Evolutionary conservation across 2,888 invertebrate genomes (phyloP), one percentile per base, ranked within the genome.

Genomic region (Orgyia antiqua): DNA sequence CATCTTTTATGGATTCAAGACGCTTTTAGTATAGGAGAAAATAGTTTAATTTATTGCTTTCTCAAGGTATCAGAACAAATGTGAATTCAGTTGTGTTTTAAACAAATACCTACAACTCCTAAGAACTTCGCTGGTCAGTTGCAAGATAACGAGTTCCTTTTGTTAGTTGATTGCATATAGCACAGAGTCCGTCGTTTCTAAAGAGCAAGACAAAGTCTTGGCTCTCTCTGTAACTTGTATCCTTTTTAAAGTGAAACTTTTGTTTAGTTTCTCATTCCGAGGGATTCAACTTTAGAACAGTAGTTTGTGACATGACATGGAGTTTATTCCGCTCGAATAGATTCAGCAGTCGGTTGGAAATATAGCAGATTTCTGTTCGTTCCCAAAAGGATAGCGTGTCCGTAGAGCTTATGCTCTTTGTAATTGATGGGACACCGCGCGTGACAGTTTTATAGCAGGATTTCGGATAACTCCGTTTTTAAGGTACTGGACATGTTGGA

Each of bases 401-500:
- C 42, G 34, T 39, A 24, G 36, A 38, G 46, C 48, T 53, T 51
- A 53, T 43, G 42, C 36, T 44, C 41, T 37, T 37, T 40, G 48
- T 53, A 48, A 53, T 53, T 48, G 45, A 53, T 48, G 53, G 50
- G 39, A 12, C 45, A 41, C 26, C 20, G 31, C 28, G 28, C 29
- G 34, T 32, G 53, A 49, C 46, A 53, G 34, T 45, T 53, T 53
- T 53, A 53, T 53, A 39, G 44, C 37, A 24, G 31, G 48, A 39
- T 33, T 44, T 45, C 36, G 42, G 37, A 41, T 46, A 41, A 27
- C 42, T 45, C 35, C 31, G 33, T 40, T 42, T 45, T 37, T 24
- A 39, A 36, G 42, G 34, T 34, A 36, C 34, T 35, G 30, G 36
- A 19, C 18, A 29, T 34, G 48, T 35, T 39, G 30, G 27, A 33